phyloP scores from a whole-genome alignment of 2,797 vertebrate species.

The Fistularia tabacaria region DNA sequence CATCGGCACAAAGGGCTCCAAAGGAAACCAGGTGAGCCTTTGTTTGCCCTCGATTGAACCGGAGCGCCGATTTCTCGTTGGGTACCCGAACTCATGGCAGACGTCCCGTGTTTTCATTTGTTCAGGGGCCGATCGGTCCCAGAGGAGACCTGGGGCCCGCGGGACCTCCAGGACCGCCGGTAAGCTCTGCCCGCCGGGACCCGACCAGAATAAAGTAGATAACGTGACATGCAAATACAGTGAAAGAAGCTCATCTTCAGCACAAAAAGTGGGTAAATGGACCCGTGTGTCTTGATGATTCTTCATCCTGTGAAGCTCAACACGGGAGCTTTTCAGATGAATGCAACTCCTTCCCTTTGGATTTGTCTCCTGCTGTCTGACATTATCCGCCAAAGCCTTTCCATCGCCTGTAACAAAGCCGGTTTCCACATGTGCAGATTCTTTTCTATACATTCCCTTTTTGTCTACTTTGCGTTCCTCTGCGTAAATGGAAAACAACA shows the following conservation, averaged over 20 bases:
- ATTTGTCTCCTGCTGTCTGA: no score
- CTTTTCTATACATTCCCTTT: no score
- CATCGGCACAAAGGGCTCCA: constrained; percentile 70
- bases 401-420: no score
- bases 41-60: constrained; percentile 1
- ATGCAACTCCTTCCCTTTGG: neutral
- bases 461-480: no score
- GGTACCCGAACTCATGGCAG: neutral
- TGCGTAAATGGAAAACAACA: no score
- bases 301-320: no score
- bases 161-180: constrained; percentile 88
- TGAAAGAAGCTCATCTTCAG: neutral
- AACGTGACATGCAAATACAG: neutral
- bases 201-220: no score
- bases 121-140: constrained; percentile 88
- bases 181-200: constrained; percentile 72
- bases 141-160: constrained; percentile 87
- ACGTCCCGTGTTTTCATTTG: constrained; percentile 11
- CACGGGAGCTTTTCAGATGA: no score
- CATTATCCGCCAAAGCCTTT: no score
- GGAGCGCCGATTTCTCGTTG: no score
- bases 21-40: constrained; percentile 70
- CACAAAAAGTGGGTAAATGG: neutral
- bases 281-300: no score
- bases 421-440: no score